Percentiles rank a stretch among this genome's conserved stretches.
These are phyloP conservation scores for Caenorhabditis angaria DNA, from an alignment of 2,888 invertebrate species.

Conservation along the genomic window DNA sequence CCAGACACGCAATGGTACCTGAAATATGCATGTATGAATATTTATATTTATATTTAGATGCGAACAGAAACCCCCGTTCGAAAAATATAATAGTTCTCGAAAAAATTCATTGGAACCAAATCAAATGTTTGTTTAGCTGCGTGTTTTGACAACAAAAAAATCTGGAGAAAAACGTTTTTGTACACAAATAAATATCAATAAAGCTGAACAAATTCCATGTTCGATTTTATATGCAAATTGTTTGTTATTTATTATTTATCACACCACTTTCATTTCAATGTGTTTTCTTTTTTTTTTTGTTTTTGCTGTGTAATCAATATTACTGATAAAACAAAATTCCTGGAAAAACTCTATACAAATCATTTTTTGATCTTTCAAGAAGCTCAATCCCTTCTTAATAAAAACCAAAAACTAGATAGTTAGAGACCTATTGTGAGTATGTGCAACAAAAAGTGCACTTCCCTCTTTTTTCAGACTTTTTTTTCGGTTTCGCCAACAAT, in stretches of 20 bases:
- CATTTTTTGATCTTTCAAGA: too few species aligned
- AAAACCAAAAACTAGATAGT: background rate
- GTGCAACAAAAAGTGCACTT: background rate
- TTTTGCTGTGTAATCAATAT: too few species aligned
- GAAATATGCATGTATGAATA: background rate
- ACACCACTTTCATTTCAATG: too few species aligned
- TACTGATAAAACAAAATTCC: background rate
- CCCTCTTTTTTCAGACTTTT: background rate
- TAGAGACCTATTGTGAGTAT: background rate
- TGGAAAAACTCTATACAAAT: background rate
- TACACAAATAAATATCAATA: background rate
- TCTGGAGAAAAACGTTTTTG: background rate
- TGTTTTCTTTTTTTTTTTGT: too few species aligned
- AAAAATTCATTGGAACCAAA: background rate
- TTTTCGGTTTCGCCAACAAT: background rate
- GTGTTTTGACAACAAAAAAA: background rate
- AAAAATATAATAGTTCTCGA: background rate
- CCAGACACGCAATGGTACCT: background rate
- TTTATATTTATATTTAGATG: background rate
- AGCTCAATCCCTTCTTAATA: too few species aligned
- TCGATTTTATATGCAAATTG: too few species aligned
- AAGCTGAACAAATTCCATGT: background rate
- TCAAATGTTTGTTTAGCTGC: background rate
- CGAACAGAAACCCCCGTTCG: background rate
- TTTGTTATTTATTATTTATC: too few species aligned